These are phyloP conservation scores for Orchestes rusci DNA, from an alignment of 2,888 invertebrate genomes.

Conservation along the genomic window DNA sequence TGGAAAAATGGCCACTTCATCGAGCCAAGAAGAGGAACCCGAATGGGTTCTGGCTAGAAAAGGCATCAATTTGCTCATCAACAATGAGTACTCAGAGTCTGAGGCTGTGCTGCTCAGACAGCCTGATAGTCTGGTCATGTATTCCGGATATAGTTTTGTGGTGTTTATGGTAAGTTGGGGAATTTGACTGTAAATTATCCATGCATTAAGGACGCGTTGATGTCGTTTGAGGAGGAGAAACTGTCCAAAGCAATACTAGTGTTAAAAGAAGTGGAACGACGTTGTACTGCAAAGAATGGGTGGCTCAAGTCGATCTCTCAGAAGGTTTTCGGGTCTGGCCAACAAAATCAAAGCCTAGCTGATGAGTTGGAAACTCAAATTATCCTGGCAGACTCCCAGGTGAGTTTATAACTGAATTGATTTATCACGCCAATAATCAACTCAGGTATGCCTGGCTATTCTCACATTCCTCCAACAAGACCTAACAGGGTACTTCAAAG, in stretches of 20 bases:
- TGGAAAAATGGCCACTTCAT: too few relatives aligned
- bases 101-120: constrained; percentile 42
- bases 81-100: constrained; percentile 45
- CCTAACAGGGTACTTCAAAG: constrained; percentile 54
- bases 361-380: constrained; percentile 56
- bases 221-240: constrained; percentile 64
- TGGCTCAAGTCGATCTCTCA: constrained; percentile 52
- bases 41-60: constrained; percentile 43
- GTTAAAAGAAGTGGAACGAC: constrained; percentile 54
- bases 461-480: constrained; percentile 60
- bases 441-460: constrained; percentile 52
- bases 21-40: constrained; percentile 21
- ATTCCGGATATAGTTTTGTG: constrained; percentile 46
- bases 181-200: not conserved
- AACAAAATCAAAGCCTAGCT: constrained; percentile 35
- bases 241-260: constrained; percentile 50
- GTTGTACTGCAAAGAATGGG: constrained; percentile 48
- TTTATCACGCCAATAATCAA: not conserved
- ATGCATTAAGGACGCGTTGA: constrained; percentile 53
- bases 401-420: not conserved
- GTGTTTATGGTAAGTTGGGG: constrained; percentile 43
- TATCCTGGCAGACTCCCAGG: constrained; percentile 58
- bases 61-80: constrained; percentile 45
- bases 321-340: constrained; percentile 31
- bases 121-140: constrained; percentile 45